Evolutionary conservation across 2,113 vertebrate genomes (phyloP), one percentile per base, ranked within the genome.

Genomic region (Lonchura striata): DNA sequence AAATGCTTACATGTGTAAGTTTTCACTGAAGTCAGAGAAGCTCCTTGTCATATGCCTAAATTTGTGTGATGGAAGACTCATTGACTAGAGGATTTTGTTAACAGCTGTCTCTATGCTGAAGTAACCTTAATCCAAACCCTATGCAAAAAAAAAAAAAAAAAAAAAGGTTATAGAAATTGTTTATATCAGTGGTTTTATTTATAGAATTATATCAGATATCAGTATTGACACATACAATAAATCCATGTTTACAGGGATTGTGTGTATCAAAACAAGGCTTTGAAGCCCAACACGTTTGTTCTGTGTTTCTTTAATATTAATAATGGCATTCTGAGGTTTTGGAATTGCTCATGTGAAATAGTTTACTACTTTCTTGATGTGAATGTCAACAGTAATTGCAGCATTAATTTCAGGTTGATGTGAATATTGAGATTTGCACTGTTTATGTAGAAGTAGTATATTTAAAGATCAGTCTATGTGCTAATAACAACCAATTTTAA

Each of bases 81-180:
- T 90, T 53, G 92, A 90, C 37, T n/a, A 68, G 78, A 63, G 92
- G 54, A 69, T 96, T 96, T 97, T 94, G 86, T 86, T 82, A 92
- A 97, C 68, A 85, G 95, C 83, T 96, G 94, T 94, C 91, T 97
- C 71, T 94, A 92, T 97, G 86, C 92, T 95, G 76, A 96, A 95
- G 80, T 91, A 95, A 75, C 83, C 92, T 94, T 92, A 90, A 96
- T 97, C 82, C 71, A 94, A 97, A 97, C 95, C 96, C 98, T 98
- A 98, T 98, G 98, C 98, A 41, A 41, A 41, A 39, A 39, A n/a
- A 98, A 98, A 97, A n/a, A 98, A 98, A 97, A 90, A 88, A 88
- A 46, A 71, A 56, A 59, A 78, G 5, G 69, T 86, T 91, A 84
- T 79, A 82, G 83, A 66, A 94, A 92, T 86, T 96, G 94, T 98